A percentile compares a stretch with the other conserved stretches of the same genome.
Conservation (phyloP, 2,888 invertebrate species). For the Siphlonurus alternatus region DNA sequence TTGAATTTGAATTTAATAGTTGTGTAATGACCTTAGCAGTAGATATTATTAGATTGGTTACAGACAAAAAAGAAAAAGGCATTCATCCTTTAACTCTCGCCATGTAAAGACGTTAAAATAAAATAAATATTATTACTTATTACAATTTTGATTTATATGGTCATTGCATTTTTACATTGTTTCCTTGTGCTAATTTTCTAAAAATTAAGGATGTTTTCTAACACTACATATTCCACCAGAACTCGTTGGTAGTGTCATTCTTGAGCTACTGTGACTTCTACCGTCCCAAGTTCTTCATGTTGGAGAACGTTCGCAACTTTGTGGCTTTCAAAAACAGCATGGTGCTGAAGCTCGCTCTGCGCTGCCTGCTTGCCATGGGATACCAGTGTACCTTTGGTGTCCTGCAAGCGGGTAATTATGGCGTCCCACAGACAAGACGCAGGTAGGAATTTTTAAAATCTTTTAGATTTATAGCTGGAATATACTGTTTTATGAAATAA, state of each 20-base stretch:
- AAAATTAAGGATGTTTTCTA: too few species aligned
- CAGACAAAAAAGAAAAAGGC: too few species aligned
- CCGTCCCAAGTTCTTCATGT: conserved; percentile 61
- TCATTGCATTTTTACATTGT: too few species aligned
- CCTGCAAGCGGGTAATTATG: conserved; percentile 74
- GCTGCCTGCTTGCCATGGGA: conserved; percentile 63
- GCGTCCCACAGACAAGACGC: conserved; percentile 64
- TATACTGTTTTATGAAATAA: not conserved
- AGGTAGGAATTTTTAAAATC: conserved; percentile 26
- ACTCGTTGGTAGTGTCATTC: conserved; percentile 65
- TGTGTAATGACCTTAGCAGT: too few species aligned
- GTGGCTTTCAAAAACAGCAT: conserved; percentile 64
- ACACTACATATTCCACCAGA: conserved; percentile 32
- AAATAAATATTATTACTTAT: too few species aligned
- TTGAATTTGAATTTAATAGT: too few species aligned
- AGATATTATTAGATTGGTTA: too few species aligned
- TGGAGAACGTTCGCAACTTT: conserved; percentile 78
- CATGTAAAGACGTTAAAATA: too few species aligned
- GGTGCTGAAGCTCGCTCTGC: conserved; percentile 61
- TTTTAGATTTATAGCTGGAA: not conserved
- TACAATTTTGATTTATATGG: too few species aligned
- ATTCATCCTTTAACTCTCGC: too few species aligned
- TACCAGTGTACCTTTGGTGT: conserved; percentile 77
- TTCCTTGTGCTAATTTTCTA: too few species aligned
- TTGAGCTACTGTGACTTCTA: conserved; percentile 75